Percentiles rank a stretch among this genome's conserved stretches.
phyloP scores from a whole-genome alignment of 2,888 invertebrate genomes.

The Coelogynopora nodosa region DNA sequence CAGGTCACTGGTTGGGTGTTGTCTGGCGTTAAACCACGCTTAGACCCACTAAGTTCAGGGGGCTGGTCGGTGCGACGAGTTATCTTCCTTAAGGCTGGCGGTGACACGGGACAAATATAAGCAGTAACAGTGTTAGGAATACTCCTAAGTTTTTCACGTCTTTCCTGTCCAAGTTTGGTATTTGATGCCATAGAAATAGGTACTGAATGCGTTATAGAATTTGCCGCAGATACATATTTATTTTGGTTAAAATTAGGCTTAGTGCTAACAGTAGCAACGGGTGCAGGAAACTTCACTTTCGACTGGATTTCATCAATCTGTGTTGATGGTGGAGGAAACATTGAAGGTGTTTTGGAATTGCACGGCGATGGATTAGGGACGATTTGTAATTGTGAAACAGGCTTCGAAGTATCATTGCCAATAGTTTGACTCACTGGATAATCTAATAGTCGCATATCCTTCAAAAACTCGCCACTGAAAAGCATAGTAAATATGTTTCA shows the following conservation, averaged over 20 bases:
- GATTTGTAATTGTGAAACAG: not conserved
- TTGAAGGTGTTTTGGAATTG: not conserved
- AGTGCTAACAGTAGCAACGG: not conserved
- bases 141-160: not conserved
- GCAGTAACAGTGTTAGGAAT: conserved; percentile 1
- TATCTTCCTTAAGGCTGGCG: not conserved
- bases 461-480: not conserved
- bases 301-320: too few species aligned
- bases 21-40: not conserved
- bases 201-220: not conserved
- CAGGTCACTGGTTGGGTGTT: not conserved
- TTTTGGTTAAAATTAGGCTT: not conserved
- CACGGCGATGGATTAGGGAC: not conserved
- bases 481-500: too few species aligned
- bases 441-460: not conserved
- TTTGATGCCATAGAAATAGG: not conserved
- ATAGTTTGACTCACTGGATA: not conserved
- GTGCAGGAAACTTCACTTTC: too few species aligned
- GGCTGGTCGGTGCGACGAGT: not conserved
- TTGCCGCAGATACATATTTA: not conserved
- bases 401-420: not conserved
- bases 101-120: not conserved
- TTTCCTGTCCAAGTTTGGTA: not conserved
- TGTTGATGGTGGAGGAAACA: too few species aligned
- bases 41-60: not conserved